Conservation (phyloP, 2,797 vertebrate species). For the Sylvia borin region DNA sequence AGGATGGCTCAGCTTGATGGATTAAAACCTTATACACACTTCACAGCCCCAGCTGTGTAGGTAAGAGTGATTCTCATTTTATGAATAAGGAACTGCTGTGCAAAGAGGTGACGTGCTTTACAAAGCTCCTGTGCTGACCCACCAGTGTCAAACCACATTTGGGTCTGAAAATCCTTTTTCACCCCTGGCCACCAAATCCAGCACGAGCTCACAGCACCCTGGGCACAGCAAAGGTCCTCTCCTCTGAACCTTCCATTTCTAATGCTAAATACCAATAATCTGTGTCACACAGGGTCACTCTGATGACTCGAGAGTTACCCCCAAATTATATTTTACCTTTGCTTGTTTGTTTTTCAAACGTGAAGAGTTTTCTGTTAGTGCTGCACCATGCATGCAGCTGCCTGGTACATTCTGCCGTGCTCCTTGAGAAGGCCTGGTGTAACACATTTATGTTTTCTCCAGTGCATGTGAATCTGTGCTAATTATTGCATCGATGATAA, state of each 20-base stretch:
- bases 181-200: not conserved
- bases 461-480: not conserved
- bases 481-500: constrained; percentile 30
- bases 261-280: not conserved
- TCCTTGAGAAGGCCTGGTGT: not conserved
- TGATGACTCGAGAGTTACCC: not conserved
- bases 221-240: not conserved
- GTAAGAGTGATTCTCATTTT: not conserved
- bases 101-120: not conserved
- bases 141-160: not conserved
- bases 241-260: not conserved
- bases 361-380: not conserved
- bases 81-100: not conserved
- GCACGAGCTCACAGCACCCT: not conserved
- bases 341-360: not conserved
- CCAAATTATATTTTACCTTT: not conserved
- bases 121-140: not conserved
- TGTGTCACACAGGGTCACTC: not conserved
- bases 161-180: not conserved
- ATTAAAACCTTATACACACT: not conserved
- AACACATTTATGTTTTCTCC: not conserved
- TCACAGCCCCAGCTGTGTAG: not conserved
- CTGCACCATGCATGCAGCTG: not conserved
- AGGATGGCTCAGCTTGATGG: not conserved
- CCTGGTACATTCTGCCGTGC: not conserved